Evolutionary conservation across 2,113 vertebrate genomes (phyloP).

Genomic region (Archocentrus centrarchus): DNA sequence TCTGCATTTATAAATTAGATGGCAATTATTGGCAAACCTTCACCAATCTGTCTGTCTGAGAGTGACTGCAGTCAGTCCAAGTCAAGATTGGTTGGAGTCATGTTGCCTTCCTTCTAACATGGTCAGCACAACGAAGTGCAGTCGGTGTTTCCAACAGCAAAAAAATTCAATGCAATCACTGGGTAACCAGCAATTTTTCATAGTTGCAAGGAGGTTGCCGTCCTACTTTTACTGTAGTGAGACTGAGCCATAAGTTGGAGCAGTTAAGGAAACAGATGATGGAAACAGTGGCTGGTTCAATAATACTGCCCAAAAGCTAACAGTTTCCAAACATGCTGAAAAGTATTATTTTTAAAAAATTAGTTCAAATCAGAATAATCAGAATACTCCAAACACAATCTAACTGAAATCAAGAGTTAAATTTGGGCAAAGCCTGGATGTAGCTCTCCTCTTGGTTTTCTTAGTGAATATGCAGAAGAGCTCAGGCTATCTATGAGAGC

Average conservation of each 20-base stretch:
- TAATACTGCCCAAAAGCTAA: background rate
- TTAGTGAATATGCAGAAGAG: background rate
- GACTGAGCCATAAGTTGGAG: background rate
- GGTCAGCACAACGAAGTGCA: background rate
- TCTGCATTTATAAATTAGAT: background rate
- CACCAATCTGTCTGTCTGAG: rapidly evolving
- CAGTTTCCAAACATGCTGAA: background rate
- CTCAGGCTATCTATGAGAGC: constrained; percentile 1
- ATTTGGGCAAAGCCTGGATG: background rate
- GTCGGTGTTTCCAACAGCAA: background rate
- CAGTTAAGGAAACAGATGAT: background rate
- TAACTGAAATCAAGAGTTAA: background rate
- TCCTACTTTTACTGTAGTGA: too few relatives aligned
- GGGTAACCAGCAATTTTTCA: too few relatives aligned
- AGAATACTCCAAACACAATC: background rate
- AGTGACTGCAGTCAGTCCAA: background rate
- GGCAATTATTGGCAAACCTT: background rate
- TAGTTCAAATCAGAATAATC: background rate
- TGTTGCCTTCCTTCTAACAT: background rate
- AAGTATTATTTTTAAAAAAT: background rate
- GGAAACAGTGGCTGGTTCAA: background rate
- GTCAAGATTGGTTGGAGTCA: background rate
- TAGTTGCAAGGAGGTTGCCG: too few relatives aligned
- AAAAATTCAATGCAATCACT: too few relatives aligned
- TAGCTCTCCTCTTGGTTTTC: background rate